phyloP scores from a whole-genome alignment of 2,888 invertebrate species.

The Dolomedes plantarius region DNA sequence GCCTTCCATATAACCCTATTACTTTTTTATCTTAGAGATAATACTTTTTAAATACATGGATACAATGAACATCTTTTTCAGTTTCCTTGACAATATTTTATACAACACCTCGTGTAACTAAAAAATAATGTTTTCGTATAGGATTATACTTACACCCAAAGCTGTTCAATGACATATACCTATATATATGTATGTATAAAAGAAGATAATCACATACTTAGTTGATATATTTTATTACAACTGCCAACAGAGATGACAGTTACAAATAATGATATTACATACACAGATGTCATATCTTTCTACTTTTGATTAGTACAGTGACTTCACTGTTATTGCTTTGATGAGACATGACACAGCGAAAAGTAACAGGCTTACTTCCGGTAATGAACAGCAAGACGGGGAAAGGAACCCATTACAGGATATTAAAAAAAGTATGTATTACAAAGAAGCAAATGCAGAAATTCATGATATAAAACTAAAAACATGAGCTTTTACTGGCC shows the following conservation, averaged over 20 bases:
- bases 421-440: not conserved
- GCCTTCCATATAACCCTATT: no score
- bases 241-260: conserved; percentile 24
- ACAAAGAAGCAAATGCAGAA: not conserved
- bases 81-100: no score
- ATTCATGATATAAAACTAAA: not conserved
- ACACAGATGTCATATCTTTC: conserved; percentile 9
- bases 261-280: conserved; percentile 32
- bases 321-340: conserved; percentile 1
- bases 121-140: no score
- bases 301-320: conserved; percentile 35
- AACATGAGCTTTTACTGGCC: not conserved
- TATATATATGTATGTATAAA: no score
- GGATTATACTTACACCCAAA: no score
- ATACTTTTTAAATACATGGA: no score
- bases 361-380: not conserved
- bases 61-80: no score
- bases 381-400: not conserved
- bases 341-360: not conserved
- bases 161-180: no score
- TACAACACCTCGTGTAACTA: no score
- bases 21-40: no score
- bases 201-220: no score
- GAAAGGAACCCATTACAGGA: not conserved
- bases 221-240: conserved; percentile 39